Conservation (phyloP, 2,113 vertebrate species). For the Cyphomyrus discorhynchus region DNA sequence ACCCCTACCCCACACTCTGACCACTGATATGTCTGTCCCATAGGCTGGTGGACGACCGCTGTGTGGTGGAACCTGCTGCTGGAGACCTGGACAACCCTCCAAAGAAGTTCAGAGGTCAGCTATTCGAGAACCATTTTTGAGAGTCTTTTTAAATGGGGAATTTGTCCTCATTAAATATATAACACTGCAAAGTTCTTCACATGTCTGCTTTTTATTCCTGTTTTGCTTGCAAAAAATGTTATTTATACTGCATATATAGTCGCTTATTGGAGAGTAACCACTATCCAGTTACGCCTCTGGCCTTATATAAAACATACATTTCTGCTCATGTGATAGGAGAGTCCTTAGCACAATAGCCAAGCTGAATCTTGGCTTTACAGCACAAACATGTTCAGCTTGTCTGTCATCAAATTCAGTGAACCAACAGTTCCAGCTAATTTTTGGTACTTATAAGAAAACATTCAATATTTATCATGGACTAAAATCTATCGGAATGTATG, state of each 20-base stretch:
- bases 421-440: not conserved
- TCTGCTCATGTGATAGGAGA: not conserved
- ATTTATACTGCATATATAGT: not conserved
- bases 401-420: not conserved
- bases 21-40: constrained; percentile 22
- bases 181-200: not conserved
- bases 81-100: constrained; percentile 91
- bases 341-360: not conserved
- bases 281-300: not conserved
- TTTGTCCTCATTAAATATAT: not conserved
- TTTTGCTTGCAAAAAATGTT: not conserved
- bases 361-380: not conserved
- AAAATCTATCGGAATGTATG: not conserved
- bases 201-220: not conserved
- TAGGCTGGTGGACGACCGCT: constrained; percentile 91
- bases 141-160: not conserved
- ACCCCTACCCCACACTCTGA: not conserved
- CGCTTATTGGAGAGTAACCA: not conserved
- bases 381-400: not conserved
- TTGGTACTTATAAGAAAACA: not conserved
- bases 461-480: not conserved
- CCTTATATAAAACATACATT: not conserved
- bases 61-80: constrained; percentile 84
- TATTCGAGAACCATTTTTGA: not conserved
- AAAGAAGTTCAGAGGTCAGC: constrained; percentile 90